Evolutionary conservation across 53 echinoderm and acorn worm genomes (phyloP), one percentile per base, ranked within the genome.

Genomic region (Paelopatides confundens): DNA sequence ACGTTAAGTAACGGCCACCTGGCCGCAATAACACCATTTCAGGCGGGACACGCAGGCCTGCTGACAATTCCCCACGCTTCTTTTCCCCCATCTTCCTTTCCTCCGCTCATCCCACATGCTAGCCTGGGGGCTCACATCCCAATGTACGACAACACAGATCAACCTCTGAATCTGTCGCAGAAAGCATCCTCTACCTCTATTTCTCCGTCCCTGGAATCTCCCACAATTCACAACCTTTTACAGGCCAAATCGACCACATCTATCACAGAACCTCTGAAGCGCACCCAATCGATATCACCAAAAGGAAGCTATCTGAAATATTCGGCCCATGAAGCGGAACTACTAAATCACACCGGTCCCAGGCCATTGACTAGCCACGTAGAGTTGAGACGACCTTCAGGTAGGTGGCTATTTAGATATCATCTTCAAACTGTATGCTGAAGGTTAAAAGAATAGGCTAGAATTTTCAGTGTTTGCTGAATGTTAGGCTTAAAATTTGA

Each of bases 261-360:
- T 26, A 63, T 83, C 39, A 91, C 94, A 10, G 96, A 96, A 84
- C 94, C 96, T 4, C 77, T 94, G 51, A 96, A 96, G 82, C 71
- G 96, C 37, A 94, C 91, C 67, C 94, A 96, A 82, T 96, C 96
- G 46, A 58, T 96, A 85, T 96, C 96, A 48, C 96, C 96, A 31
- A 96, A 96, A 90, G 91, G 93, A 37, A 96, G 96, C 86, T 96
- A 94, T 79, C 96, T 93, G 90, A 96, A 94, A 93, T 96, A 96
- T 82, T 89, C 96, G 7, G 93, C 96, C 12, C 96, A 96, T 30
- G 96, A 96, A 53, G 96, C 96, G 33, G 96, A 96, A 52, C 74
- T 96, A n/a, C 91, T 96, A 36, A 93, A 88, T 88, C 91, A 93
- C 77, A 90, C 92, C 33, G 90, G 93, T 10, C 82, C 95, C 21